Percentiles rank a stretch among this genome's conserved stretches.
Evolutionary conservation across 1,140 invertebrate genomes (phyloP).

Genomic region (Drepana arcuata): DNA sequence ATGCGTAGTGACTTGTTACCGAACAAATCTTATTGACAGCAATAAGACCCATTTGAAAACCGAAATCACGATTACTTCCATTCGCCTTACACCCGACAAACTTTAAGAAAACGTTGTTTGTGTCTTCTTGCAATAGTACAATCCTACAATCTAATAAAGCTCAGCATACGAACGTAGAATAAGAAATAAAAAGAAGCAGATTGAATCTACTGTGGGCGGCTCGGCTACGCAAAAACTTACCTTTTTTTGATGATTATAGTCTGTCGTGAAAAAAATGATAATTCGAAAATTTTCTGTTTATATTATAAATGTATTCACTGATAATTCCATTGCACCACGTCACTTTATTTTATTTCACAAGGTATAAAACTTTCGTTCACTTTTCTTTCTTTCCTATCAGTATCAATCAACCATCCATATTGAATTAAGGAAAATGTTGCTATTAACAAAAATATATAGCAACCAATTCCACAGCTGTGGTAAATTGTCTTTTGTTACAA

Average conservation of each 20-base stretch:
- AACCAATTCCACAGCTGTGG: too few species aligned
- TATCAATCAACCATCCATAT: too few species aligned
- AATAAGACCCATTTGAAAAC: constrained; percentile 11
- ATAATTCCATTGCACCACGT: constrained; percentile 51
- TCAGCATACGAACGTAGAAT: constrained; percentile 3
- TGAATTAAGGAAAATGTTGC: constrained; percentile 13
- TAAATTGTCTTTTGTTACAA: too few species aligned
- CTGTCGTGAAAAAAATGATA: too few species aligned
- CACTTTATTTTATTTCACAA: constrained; percentile 40
- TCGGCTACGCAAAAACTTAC: constrained; percentile 39
- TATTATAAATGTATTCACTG: background rate
- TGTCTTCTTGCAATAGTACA: too few species aligned
- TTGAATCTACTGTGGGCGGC: constrained; percentile 43
- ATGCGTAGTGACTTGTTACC: constrained; percentile 51
- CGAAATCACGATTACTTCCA: constrained; percentile 7
- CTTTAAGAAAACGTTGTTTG: too few species aligned
- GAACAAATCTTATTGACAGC: constrained; percentile 24
- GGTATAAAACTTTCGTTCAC: background rate
- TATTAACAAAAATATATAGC: too few species aligned
- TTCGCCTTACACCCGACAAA: background rate
- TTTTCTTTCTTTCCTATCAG: background rate
- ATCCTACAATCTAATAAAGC: too few species aligned
- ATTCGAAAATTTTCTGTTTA: too few species aligned
- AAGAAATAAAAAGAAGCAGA: constrained; percentile 38
- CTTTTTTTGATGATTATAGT: constrained; percentile 28